These are phyloP conservation scores for Pelodytes ibericus DNA, from an alignment of 2,797 vertebrate genomes.

Conservation along the genomic window DNA sequence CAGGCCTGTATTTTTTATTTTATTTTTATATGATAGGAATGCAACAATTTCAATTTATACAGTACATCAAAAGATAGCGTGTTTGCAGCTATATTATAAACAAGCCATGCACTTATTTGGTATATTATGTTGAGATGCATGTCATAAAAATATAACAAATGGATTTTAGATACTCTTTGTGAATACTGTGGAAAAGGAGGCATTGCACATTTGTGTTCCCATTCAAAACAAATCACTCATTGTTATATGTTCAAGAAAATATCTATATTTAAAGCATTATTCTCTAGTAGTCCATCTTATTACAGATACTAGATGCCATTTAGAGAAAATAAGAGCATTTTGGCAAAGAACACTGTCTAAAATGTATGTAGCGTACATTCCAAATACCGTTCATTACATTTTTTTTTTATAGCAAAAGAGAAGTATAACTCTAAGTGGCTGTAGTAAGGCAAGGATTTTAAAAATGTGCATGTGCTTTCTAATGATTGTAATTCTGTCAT, in stretches of 20 bases:
- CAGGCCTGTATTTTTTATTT: constrained; percentile 65
- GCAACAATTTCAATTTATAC: constrained; percentile 70
- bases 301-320: not conserved
- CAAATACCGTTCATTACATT: not conserved
- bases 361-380: not conserved
- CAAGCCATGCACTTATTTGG: constrained; percentile 18
- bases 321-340: no score
- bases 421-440: no score
- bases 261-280: not conserved
- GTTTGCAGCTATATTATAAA: constrained; percentile 6
- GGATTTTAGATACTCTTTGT: no score
- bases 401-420: not conserved
- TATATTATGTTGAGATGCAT: constrained; percentile 3
- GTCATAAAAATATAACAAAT: not conserved
- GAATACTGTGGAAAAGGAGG: not conserved
- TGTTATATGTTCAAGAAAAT: not conserved
- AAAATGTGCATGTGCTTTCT: no score
- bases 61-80: constrained; percentile 53
- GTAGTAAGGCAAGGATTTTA: no score
- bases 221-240: not conserved
- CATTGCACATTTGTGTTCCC: not conserved
- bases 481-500: no score
- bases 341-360: not conserved
- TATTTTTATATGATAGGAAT: constrained; percentile 70
- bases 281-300: not conserved